phyloP scores from a whole-genome alignment of 2,797 vertebrate species.

The Melanotaenia nigrans region DNA sequence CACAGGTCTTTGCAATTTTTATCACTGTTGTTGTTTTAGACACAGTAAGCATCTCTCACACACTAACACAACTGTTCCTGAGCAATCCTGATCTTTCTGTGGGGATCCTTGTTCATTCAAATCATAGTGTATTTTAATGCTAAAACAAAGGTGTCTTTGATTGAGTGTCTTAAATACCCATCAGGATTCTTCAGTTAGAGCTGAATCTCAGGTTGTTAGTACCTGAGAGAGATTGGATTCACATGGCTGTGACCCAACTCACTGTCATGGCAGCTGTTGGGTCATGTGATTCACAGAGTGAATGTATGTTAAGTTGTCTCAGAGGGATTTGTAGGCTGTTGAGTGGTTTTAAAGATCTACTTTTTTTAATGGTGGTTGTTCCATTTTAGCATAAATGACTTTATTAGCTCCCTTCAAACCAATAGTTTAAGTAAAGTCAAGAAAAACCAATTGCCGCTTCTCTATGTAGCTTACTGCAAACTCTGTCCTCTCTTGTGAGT shows the following conservation, averaged over 20 bases:
- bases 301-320: neutral
- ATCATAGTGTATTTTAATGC: neutral
- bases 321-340: neutral
- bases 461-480: neutral
- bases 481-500: neutral
- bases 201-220: neutral
- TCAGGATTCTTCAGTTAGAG: neutral
- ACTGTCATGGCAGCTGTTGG: neutral
- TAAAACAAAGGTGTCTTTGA: neutral
- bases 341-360: neutral
- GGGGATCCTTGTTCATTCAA: neutral
- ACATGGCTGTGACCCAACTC: neutral
- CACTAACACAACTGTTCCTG: neutral
- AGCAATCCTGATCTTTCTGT: neutral
- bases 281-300: neutral
- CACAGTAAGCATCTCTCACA: neutral
- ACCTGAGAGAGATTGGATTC: neutral
- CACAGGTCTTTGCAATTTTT: constrained; percentile 82
- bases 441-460: neutral
- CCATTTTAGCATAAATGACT: neutral
- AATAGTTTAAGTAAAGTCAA: neutral
- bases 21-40: neutral
- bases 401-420: neutral
- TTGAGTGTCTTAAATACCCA: neutral
- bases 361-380: neutral